phyloP scores from a whole-genome alignment of 1,140 invertebrate species.

The Achatina immaculata region DNA sequence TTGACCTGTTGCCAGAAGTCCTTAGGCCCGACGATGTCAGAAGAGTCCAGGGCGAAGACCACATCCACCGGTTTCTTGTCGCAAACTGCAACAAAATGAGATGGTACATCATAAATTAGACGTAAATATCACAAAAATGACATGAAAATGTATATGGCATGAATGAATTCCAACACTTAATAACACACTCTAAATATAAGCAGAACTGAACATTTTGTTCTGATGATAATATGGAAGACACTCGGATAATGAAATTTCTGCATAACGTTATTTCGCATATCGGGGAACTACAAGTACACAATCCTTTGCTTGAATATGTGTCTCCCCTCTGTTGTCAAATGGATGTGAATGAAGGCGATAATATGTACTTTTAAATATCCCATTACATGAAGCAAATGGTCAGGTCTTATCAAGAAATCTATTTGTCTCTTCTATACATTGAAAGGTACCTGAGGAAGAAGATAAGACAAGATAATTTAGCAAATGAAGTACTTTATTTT shows the following conservation, averaged over 20 bases:
- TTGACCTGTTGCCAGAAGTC: conserved; percentile 53
- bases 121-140: neutral
- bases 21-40: conserved; percentile 41
- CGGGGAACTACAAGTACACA: no score
- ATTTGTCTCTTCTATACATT: no score
- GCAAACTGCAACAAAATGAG: conserved; percentile 47
- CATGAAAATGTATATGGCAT: neutral
- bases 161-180: neutral
- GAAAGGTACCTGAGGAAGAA: no score
- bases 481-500: no score
- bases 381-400: no score
- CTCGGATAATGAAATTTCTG: neutral
- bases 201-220: neutral
- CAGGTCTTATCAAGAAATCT: no score
- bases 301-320: no score
- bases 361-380: no score
- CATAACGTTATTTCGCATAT: neutral
- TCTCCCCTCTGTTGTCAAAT: no score
- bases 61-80: conserved; percentile 50
- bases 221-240: neutral
- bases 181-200: neutral
- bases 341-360: no score
- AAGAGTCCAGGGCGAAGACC: conserved; percentile 58
- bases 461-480: no score
- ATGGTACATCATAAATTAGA: neutral